A percentile compares a stretch with the other conserved stretches of the same genome.
Evolutionary conservation across 2,113 vertebrate genomes (phyloP).

Genomic region (Psilopsiagon aurifrons): DNA sequence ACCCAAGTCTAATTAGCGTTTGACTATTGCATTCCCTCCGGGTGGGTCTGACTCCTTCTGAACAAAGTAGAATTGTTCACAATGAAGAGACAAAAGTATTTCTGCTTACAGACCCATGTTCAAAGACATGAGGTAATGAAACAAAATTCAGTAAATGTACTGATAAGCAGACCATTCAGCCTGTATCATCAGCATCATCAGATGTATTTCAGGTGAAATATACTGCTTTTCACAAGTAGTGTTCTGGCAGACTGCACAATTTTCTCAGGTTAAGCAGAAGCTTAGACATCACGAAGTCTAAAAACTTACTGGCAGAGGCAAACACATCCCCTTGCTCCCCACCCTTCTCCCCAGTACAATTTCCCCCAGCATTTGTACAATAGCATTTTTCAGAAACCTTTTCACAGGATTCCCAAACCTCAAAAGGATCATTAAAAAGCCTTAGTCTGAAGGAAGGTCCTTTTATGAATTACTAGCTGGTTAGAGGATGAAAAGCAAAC

Average conservation of each 20-base stretch:
- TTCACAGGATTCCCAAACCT: background rate
- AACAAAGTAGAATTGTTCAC: background rate
- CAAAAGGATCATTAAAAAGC: background rate
- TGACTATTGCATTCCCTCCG: background rate
- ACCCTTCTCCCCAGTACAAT: background rate
- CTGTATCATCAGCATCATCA: background rate
- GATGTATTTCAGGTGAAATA: background rate
- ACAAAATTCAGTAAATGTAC: background rate
- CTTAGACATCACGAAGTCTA: background rate
- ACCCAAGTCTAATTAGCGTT: background rate
- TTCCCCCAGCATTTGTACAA: background rate
- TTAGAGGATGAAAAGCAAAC: constrained; percentile 14
- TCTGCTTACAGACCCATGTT: background rate
- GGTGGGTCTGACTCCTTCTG: background rate
- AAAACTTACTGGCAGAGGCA: background rate
- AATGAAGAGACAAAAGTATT: background rate
- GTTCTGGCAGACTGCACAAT: background rate
- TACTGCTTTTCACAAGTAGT: background rate
- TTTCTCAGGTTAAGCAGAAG: background rate
- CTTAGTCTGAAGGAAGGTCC: background rate
- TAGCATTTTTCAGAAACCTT: background rate
- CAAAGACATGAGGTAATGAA: background rate
- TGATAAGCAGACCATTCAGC: background rate
- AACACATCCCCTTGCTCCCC: background rate
- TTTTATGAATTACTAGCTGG: background rate